Conservation (phyloP, 1,140 invertebrate genomes). For the Lepidurus apus region DNA sequence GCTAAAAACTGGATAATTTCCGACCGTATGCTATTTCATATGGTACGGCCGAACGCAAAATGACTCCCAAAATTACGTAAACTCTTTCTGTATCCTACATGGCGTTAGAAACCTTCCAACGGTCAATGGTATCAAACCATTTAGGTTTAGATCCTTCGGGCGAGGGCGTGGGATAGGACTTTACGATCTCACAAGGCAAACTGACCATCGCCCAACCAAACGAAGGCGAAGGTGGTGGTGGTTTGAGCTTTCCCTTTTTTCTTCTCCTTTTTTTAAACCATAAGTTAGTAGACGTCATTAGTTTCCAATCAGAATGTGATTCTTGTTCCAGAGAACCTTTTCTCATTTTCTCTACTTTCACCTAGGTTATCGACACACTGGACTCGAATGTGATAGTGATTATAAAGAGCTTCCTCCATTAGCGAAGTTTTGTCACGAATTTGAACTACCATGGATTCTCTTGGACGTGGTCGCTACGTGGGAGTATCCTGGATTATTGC, state of each 20-base stretch:
- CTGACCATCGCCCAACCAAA: neutral
- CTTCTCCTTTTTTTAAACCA: neutral
- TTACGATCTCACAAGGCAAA: neutral
- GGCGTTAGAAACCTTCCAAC: neutral
- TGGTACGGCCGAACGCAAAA: too few relatives aligned
- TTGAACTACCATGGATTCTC: neutral
- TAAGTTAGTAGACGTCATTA: neutral
- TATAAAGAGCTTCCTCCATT: neutral
- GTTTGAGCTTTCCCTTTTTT: neutral
- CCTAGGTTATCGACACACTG: neutral
- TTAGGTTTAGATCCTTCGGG: neutral
- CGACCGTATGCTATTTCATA: too few relatives aligned
- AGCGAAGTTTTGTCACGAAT: neutral
- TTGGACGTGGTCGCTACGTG: neutral
- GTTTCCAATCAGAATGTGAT: neutral
- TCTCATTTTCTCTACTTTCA: neutral
- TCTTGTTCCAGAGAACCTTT: neutral
- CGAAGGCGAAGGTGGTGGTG: neutral
- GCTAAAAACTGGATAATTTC: too few relatives aligned
- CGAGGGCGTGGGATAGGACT: neutral
- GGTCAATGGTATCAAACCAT: neutral
- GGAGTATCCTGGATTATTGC: slow-evolving; percentile 6
- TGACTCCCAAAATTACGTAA: too few relatives aligned
- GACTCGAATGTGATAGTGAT: neutral
- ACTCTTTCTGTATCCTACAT: too few relatives aligned